Conservation (phyloP, 2,888 invertebrate species). For the Caradrina clavipalpis region DNA sequence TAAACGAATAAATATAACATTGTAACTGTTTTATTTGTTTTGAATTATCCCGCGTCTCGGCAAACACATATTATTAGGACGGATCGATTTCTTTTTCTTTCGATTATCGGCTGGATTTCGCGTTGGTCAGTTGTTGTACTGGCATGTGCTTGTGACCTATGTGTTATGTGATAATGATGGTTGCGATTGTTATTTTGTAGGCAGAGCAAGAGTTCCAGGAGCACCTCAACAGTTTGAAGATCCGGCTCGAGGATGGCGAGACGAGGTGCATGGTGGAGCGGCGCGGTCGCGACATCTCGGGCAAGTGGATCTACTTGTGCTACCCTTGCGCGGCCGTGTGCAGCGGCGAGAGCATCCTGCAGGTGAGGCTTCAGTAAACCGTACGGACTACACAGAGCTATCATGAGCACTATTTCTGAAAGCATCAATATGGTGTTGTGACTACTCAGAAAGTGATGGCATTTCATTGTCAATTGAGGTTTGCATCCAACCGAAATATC, state of each 20-base stretch:
- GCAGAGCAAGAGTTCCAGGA: conserved; percentile 86
- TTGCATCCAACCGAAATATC: neutral
- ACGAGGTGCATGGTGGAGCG: conserved; percentile 86
- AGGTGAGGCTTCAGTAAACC: conserved; percentile 70
- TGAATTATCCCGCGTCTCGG: conserved; percentile 62
- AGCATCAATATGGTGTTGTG: too few relatives aligned
- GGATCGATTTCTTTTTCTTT: conserved; percentile 8
- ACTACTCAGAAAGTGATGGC: too few relatives aligned
- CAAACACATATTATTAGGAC: conserved; percentile 40
- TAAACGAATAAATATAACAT: conserved; percentile 65
- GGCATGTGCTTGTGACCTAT: conserved; percentile 9
- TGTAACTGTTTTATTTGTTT: conserved; percentile 76
- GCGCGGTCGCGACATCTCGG: conserved; percentile 82
- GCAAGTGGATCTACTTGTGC: conserved; percentile 88
- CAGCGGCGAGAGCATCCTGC: conserved; percentile 84
- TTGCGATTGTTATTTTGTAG: conserved; percentile 68
- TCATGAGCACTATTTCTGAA: neutral
- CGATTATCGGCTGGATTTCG: neutral
- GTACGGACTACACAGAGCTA: neutral
- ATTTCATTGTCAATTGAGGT: too few relatives aligned
- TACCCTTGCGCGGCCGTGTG: conserved; percentile 89
- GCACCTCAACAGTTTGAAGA: conserved; percentile 85
- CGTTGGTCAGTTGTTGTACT: conserved; percentile 36
- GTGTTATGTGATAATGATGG: conserved; percentile 21
- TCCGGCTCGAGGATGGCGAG: conserved; percentile 85